A percentile compares a stretch with the other conserved stretches of the same genome.
Evolutionary conservation across 2,888 invertebrate species (phyloP).

Genomic region (Aphidius colemani): DNA sequence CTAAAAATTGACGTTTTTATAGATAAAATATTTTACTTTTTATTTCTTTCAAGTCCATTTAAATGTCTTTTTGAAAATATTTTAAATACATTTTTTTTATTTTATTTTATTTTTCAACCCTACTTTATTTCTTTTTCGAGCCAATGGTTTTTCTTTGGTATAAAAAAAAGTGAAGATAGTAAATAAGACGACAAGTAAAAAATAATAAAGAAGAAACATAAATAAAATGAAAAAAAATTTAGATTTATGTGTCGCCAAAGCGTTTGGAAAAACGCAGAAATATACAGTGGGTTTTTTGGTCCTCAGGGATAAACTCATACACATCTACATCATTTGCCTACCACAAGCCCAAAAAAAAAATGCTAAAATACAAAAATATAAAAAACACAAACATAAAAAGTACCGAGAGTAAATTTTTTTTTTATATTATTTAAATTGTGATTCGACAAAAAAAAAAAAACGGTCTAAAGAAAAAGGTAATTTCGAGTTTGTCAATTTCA

Average conservation of each 20-base stretch:
- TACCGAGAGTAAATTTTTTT: too few relatives aligned
- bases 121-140: too few relatives aligned
- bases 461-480: not conserved
- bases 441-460: not conserved
- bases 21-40: too few relatives aligned
- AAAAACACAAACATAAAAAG: slow-evolving; percentile 5
- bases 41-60: too few relatives aligned
- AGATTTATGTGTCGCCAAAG: slow-evolving; percentile 33
- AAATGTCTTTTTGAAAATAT: too few relatives aligned
- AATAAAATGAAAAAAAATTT: slow-evolving; percentile 26
- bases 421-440: too few relatives aligned
- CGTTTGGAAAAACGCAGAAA: slow-evolving; percentile 20
- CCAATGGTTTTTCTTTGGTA: not conserved
- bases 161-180: slow-evolving; percentile 19
- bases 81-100: too few relatives aligned
- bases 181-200: slow-evolving; percentile 14
- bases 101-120: too few relatives aligned
- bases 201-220: not conserved
- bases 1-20: too few relatives aligned
- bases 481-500: slow-evolving; percentile 1
- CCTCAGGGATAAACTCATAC: slow-evolving; percentile 4
- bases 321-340: slow-evolving; percentile 8
- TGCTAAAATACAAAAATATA: slow-evolving; percentile 18
- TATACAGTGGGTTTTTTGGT: slow-evolving; percentile 4
- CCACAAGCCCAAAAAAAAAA: slow-evolving; percentile 9